phyloP scores from a whole-genome alignment of 1,140 invertebrate species.

The Drosophila willistoni region DNA sequence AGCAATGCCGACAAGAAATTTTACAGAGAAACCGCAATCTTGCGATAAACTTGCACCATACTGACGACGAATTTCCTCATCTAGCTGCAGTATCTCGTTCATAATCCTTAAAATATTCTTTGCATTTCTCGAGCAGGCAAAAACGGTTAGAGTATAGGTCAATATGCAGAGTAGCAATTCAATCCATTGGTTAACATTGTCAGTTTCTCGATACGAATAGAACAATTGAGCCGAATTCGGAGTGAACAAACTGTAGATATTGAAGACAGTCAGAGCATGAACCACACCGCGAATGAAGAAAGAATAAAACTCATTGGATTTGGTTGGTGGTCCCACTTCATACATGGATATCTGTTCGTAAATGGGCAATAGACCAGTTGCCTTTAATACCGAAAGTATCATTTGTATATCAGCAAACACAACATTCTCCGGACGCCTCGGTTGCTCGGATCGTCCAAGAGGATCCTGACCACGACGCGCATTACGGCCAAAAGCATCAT shows the following conservation, averaged over 20 bases:
- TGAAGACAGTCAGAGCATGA: conserved; percentile 72
- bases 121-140: conserved; percentile 68
- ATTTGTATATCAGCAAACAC: conserved; percentile 69
- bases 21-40: conserved; percentile 65
- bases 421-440: conserved; percentile 22
- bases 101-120: conserved; percentile 70
- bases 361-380: conserved; percentile 69
- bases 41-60: conserved; percentile 57
- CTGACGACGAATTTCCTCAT: conserved; percentile 62
- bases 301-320: conserved; percentile 69
- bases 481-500: conserved; percentile 50
- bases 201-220: conserved; percentile 71
- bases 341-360: conserved; percentile 70
- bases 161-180: conserved; percentile 72
- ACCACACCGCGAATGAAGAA: conserved; percentile 70
- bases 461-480: neutral
- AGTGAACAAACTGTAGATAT: conserved; percentile 71
- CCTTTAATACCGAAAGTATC: conserved; percentile 68
- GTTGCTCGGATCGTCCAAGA: neutral
- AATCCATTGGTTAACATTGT: conserved; percentile 81
- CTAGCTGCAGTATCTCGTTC: conserved; percentile 74
- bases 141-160: conserved; percentile 68
- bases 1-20: conserved; percentile 67
- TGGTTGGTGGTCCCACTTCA: conserved; percentile 70
- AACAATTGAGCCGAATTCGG: conserved; percentile 65